These are phyloP conservation scores for Leptopilina myrica DNA, from an alignment of 2,888 invertebrate species.

Conservation along the genomic window DNA sequence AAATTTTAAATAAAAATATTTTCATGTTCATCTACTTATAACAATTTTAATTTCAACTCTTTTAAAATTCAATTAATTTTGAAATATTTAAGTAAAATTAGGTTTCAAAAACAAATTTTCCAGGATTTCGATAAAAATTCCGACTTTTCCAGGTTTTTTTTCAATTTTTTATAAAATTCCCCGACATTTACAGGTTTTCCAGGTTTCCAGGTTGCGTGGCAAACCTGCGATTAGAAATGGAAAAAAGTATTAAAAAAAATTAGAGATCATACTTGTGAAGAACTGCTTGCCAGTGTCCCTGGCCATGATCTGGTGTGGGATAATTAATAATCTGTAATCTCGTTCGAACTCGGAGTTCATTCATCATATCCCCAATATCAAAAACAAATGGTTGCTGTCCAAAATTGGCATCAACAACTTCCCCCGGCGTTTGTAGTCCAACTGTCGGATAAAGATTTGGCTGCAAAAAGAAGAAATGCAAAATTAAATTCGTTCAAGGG, in stretches of 20 bases:
- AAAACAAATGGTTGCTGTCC: constrained; percentile 98
- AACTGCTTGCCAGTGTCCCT: constrained; percentile 94
- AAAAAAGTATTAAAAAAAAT: neutral
- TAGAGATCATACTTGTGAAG: constrained; percentile 87
- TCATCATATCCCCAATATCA: constrained; percentile 98
- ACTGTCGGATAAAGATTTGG: constrained; percentile 98
- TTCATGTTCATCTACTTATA: too few relatives aligned
- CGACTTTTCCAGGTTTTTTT: too few relatives aligned
- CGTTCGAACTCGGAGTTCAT: constrained; percentile 91
- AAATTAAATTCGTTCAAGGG: neutral
- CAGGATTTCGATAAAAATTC: too few relatives aligned
- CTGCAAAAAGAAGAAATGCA: constrained; percentile 78
- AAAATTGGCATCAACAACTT: constrained; percentile 99
- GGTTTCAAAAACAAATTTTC: too few relatives aligned
- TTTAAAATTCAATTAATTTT: too few relatives aligned
- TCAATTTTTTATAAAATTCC: too few relatives aligned
- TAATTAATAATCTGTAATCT: constrained; percentile 91
- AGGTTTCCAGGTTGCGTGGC: too few relatives aligned
- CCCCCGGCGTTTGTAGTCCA: constrained; percentile 98
- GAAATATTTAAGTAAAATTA: too few relatives aligned
- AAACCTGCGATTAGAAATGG: too few relatives aligned
- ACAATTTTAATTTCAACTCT: too few relatives aligned
- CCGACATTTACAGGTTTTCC: too few relatives aligned
- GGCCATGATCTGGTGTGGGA: constrained; percentile 87
- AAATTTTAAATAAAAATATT: too few relatives aligned